Base-by-base conservation (phyloP, 1,140 invertebrate species). In the Drosophila sucinea region DNA sequence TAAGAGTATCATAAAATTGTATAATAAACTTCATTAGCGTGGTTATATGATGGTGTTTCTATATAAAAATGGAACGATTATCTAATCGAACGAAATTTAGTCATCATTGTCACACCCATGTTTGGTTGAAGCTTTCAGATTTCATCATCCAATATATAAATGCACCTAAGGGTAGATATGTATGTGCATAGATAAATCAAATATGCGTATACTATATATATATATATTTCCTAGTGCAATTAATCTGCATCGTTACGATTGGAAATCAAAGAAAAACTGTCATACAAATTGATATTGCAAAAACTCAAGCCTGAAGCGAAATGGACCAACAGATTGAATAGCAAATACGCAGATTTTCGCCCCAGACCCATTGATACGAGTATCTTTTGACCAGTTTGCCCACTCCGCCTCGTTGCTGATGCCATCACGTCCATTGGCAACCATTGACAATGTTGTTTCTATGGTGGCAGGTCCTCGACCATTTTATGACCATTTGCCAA, bases 1-100 rank as follows among this genome's bases (percentile, higher is more conserved):
- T 90, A 85, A 70, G 79, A 79, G 68, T 75, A 68, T 70, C 74
- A 77, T 90, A 90, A 90, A 90, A 90, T 82, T 72, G 70, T 79
- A 90, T 90, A 90, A 82, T 89, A 85, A 85, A 90, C 81, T 90
- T 90, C 81, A 90, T 90, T 90, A 90, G 85, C 73, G 64, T 61
- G 57, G 65, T 58, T 25, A 7, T 70, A 54, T 60, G 57, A 64
- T 63, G 66, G 67, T 74, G 60, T 67, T 77, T 85, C 35, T 56
- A 57, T 33, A 54, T 58, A 56, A 60, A 57, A 60, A 73, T 44
- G 47, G 35, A 70, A 56, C 25, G n/a, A 25, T 58, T 57, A 56
- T 30, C 27, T 54, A 27, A 62, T 38, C 32, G 23, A 63, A 25
- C 60, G 17, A 23, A 47, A 83, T 76, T 76, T 79, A 67, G 68